Evolutionary conservation across 2,113 vertebrate genomes (phyloP).

Genomic region (Chiloscyllium plagiosum): DNA sequence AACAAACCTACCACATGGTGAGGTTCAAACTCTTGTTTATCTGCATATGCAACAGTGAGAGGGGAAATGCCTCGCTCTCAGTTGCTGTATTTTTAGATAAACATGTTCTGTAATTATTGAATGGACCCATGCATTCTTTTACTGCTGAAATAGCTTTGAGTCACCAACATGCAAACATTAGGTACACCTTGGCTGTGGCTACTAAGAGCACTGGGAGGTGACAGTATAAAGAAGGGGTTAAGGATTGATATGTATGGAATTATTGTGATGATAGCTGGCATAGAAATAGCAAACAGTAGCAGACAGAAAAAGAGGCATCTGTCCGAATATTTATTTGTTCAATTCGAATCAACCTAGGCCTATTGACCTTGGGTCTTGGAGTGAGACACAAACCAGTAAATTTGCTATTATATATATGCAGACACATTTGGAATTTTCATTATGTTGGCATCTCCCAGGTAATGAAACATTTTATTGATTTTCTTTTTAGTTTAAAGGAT

Average conservation of each 20-base stretch:
- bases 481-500: conserved; percentile 22
- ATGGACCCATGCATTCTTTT: not conserved
- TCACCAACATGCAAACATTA: not conserved
- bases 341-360: conserved; percentile 5
- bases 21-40: too few species aligned
- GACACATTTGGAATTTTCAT: not conserved
- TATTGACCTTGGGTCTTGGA: not conserved
- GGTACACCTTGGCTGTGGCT: not conserved
- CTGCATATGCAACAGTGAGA: not conserved
- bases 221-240: not conserved
- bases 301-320: not conserved
- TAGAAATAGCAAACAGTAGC: not conserved
- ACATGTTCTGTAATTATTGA: not conserved
- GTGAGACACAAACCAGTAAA: not conserved
- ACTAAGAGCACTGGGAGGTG: not conserved
- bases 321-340: conserved; percentile 16
- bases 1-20: too few species aligned
- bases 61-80: not conserved
- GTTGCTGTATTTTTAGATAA: not conserved
- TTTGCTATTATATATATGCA: conserved; percentile 13
- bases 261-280: not conserved
- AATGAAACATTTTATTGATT: conserved; percentile 23
- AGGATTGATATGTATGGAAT: not conserved
- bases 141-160: not conserved
- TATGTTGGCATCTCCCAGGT: not conserved